phyloP scores from a whole-genome alignment of 2,113 vertebrate species.

The Urocitellus parryii region DNA sequence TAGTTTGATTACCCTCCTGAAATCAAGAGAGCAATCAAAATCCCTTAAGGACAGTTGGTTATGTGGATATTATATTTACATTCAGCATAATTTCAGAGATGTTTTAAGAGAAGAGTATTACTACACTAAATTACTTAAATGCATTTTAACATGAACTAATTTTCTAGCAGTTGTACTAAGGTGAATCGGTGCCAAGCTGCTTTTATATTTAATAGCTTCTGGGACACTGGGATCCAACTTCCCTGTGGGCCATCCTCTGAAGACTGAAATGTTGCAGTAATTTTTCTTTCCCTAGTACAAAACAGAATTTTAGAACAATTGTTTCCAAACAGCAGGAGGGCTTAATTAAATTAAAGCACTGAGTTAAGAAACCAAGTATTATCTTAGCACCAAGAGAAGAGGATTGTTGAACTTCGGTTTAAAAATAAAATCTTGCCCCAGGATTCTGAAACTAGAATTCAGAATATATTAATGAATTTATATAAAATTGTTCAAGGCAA shows the following conservation, averaged over 20 bases:
- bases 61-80: neutral
- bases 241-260: conserved; percentile 44
- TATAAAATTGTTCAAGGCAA: conserved; percentile 20
- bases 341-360: conserved; percentile 81
- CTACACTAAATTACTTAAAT: conserved; percentile 75
- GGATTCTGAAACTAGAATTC: conserved; percentile 43
- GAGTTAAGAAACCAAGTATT: conserved; percentile 66
- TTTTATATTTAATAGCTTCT: conserved; percentile 80
- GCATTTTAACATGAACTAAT: conserved; percentile 73
- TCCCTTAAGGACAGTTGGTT: neutral
- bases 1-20: neutral
- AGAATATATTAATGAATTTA: conserved; percentile 39
- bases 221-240: conserved; percentile 63
- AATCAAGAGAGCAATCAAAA: neutral
- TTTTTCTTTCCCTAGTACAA: conserved; percentile 70
- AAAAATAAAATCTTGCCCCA: conserved; percentile 46
- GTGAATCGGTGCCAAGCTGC: conserved; percentile 71
- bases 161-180: conserved; percentile 74
- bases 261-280: conserved; percentile 43
- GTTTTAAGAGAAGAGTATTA: conserved; percentile 30
- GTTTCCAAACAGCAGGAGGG: conserved; percentile 69
- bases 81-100: neutral
- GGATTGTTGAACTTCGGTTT: conserved; percentile 50
- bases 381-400: conserved; percentile 1
- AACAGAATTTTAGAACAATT: conserved; percentile 66